phyloP scores from a whole-genome alignment of 2,888 invertebrate species.

The Ophion costatus region DNA sequence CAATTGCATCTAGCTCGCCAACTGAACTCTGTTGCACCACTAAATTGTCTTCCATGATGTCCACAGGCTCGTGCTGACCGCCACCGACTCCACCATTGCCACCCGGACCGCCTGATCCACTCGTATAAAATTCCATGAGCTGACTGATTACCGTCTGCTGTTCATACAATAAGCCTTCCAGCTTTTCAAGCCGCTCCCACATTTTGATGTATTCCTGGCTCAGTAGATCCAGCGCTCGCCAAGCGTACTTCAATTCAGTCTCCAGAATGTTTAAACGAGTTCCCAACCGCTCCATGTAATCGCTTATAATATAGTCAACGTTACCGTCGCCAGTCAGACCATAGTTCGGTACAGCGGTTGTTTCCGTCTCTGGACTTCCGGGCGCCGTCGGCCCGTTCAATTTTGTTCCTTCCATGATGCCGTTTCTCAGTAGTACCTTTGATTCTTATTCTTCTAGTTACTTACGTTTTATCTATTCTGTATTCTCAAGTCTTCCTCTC shows the following conservation, averaged over 20 bases:
- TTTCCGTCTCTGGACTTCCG: conserved; percentile 74
- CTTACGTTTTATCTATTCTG: conserved; percentile 20
- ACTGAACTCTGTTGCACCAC: conserved; percentile 75
- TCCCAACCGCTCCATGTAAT: conserved; percentile 95
- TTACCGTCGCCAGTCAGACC: conserved; percentile 73
- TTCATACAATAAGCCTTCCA: conserved; percentile 93
- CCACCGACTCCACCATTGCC: conserved; percentile 62
- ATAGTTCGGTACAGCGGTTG: conserved; percentile 75
- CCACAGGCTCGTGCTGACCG: conserved; percentile 70
- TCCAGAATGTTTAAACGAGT: conserved; percentile 94
- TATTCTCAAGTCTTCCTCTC: conserved; percentile 53
- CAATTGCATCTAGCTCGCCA: conserved; percentile 80
- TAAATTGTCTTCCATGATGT: conserved; percentile 73
- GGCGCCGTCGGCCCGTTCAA: conserved; percentile 74
- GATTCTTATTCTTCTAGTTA: conserved; percentile 30
- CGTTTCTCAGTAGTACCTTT: conserved; percentile 20
- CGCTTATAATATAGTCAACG: conserved; percentile 91
- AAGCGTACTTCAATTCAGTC: conserved; percentile 95
- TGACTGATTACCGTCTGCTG: conserved; percentile 96
- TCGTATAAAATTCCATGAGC: conserved; percentile 91
- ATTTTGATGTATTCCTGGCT: conserved; percentile 97
- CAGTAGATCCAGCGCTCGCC: conserved; percentile 95
- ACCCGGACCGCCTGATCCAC: conserved; percentile 80
- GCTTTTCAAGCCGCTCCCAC: conserved; percentile 95
- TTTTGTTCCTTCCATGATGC: conserved; percentile 77